Base-by-base conservation (phyloP, 2,888 invertebrate genomes). In the Epirrhoe alternata region DNA sequence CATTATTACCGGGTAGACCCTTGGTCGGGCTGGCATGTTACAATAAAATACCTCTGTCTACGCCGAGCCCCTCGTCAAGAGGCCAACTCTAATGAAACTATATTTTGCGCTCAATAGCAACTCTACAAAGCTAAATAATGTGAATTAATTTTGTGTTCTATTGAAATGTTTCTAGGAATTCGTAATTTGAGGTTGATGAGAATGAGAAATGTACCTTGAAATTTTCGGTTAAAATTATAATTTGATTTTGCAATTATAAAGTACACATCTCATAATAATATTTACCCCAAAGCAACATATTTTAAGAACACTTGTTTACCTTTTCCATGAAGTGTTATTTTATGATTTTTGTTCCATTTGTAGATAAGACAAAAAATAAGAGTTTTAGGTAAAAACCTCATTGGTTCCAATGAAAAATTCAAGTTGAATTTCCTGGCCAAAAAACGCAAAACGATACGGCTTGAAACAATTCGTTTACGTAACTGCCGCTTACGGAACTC, bases 31-130 rank as follows among this genome's bases (percentile, higher is more conserved):
- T 73, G 75, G 74, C 73, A 76, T 73, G 72, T 72, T 67, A 72
- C 73, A 79, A 76, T 79, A 75, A 77, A 79, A 80, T 79, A 79
- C 77, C 77, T 77, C 74, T 74, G 76, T 76, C 77, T 76, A 68
- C 70, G 63, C 69, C 58, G 66, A 65, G 71, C 72, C 79, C 77
- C 74, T 74, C 70, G 73, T 77, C 74, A 75, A 74, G 72, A 71
- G 64, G 69, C 61, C 68, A 57, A 73, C 73, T 66, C 71, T 80
- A 80, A 80, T 80, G 79, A 80, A 79, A 80, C 79, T 77, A 80
- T 79, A 79, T 79, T 79, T 80, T 75, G 77, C 69, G 70, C 73
- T 71, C 73, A 75, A 75, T 77, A 75, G 70, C 68, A 71, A 74
- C 74, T 76, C 75, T 69, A 64, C 64, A 68, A 70, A 65, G 72